Evolutionary conservation across 2,888 invertebrate species (phyloP).

Genomic region (Caenorhabditis sp.): DNA sequence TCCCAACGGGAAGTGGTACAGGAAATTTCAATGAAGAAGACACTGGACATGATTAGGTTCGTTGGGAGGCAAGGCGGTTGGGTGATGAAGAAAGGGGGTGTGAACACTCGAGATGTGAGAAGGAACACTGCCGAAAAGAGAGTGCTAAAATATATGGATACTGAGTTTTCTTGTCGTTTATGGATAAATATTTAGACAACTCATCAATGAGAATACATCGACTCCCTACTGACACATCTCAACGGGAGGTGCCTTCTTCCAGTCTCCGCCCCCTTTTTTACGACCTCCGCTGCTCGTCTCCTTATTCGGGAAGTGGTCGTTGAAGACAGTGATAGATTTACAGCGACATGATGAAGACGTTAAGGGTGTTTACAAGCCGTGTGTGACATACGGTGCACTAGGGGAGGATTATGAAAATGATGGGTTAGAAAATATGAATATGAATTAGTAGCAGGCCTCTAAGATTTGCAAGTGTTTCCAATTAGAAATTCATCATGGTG

Average conservation of each 20-base stretch:
- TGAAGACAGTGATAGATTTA: constrained; percentile 58
- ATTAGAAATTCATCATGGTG: constrained; percentile 6
- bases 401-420: constrained; percentile 58
- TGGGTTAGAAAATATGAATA: constrained; percentile 46
- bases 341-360: constrained; percentile 55
- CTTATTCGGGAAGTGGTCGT: constrained; percentile 57
- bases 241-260: constrained; percentile 3
- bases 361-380: constrained; percentile 54
- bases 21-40: constrained; percentile 61
- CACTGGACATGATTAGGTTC: constrained; percentile 54
- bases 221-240: constrained; percentile 29
- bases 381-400: constrained; percentile 52
- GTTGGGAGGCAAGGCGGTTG: constrained; percentile 35
- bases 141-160: constrained; percentile 41
- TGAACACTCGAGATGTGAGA: neutral
- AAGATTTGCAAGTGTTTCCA: constrained; percentile 4
- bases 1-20: constrained; percentile 53
- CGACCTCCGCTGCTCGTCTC: constrained; percentile 23
- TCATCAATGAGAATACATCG: constrained; percentile 27
- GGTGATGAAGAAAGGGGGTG: neutral
- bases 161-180: constrained; percentile 6
- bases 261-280: constrained; percentile 32
- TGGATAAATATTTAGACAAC: constrained; percentile 42
- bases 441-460: constrained; percentile 30
- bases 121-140: constrained; percentile 20